phyloP scores from a whole-genome alignment of 2,797 vertebrate genomes.

The Coracias cyanogaster region DNA sequence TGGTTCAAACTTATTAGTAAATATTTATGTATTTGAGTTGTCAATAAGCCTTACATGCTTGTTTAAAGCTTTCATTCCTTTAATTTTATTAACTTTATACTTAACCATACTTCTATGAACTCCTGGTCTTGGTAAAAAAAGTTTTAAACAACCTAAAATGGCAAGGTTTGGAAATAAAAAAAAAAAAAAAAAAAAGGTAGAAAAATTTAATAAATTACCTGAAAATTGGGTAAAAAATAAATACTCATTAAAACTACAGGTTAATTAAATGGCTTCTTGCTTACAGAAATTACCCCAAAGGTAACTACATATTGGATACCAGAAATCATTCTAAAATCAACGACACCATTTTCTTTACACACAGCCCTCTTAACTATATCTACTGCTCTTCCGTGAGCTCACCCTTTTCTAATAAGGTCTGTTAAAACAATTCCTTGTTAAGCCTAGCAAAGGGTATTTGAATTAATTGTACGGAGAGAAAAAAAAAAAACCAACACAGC shows the following conservation, averaged over 20 bases:
- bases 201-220: constrained; percentile 55
- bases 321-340: not conserved
- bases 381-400: not conserved
- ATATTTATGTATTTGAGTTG: constrained; percentile 68
- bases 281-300: not conserved
- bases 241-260: not conserved
- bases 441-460: not conserved
- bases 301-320: not conserved
- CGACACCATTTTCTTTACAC: not conserved
- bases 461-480: not conserved
- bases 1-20: constrained; percentile 79
- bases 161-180: constrained; percentile 66
- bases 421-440: not conserved
- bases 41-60: constrained; percentile 79
- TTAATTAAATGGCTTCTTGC: not conserved
- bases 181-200: constrained; percentile 38
- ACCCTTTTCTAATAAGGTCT: not conserved
- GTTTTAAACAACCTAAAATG: constrained; percentile 81
- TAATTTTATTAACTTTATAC: constrained; percentile 77
- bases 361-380: not conserved
- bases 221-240: not conserved
- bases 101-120: constrained; percentile 79
- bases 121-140: constrained; percentile 78
- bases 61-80: constrained; percentile 77
- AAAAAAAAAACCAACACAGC: not conserved